Evolutionary conservation across 2,888 invertebrate species (phyloP).

Genomic region (Chrysopilus asiliformis): DNA sequence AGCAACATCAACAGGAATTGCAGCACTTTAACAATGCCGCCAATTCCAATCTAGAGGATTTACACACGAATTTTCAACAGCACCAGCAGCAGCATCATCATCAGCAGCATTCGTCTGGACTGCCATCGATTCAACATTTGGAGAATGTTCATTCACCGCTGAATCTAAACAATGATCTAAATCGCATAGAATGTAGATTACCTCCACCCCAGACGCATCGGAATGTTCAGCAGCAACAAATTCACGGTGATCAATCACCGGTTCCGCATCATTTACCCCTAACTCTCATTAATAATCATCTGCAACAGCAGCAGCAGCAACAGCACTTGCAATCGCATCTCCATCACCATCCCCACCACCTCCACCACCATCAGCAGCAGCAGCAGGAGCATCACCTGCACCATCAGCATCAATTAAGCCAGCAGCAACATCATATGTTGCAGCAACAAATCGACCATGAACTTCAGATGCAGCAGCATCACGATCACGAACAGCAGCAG

Average conservation of each 20-base stretch:
- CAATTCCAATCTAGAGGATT: too few species aligned
- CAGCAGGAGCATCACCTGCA: constrained; percentile 10
- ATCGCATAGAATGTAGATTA: too few species aligned
- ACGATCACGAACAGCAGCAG: constrained; percentile 29
- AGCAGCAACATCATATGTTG: constrained; percentile 21
- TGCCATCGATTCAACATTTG: constrained; percentile 9
- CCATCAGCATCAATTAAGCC: constrained; percentile 8
- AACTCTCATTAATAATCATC: too few species aligned
- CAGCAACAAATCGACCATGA: constrained; percentile 20
- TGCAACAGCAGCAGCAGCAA: constrained; percentile 6
- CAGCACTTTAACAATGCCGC: too few species aligned
- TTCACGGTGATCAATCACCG: not conserved
- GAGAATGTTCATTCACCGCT: not conserved
- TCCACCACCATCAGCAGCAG: constrained; percentile 7
- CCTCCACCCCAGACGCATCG: too few species aligned
- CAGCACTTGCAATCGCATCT: constrained; percentile 8
- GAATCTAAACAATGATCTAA: not conserved
- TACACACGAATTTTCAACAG: not conserved
- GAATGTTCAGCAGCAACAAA: constrained; percentile 5
- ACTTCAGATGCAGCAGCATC: constrained; percentile 25
- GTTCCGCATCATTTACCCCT: constrained; percentile 6
- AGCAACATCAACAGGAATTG: not conserved
- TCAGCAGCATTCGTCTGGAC: constrained; percentile 2
- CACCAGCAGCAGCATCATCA: constrained; percentile 6
- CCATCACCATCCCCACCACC: constrained; percentile 6